Evolutionary conservation across 2,888 invertebrate species (phyloP), one percentile per base, ranked within the genome.

Genomic region (Tetragonula carbonaria): DNA sequence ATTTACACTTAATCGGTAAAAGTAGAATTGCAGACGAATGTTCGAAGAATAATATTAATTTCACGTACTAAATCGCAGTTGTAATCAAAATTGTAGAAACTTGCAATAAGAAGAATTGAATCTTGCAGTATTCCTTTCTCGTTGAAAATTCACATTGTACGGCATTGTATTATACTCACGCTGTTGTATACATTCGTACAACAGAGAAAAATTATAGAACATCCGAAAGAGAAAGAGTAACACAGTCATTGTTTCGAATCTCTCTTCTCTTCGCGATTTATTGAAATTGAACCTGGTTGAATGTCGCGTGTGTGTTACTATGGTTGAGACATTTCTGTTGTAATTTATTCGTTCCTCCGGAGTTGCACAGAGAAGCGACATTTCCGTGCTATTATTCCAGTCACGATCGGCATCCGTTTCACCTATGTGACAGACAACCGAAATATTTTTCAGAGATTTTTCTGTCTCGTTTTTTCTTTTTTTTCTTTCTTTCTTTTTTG

Each of bases 221-320:
- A 55, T 78, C n/a, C 38, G 38, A 28, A 28, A 28, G 0, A 51
- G 65, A 70, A 50, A 84, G 73, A 73, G 73, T 65, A 68, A 84
- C 18, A 62, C 80, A 57, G 84, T 63, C 72, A 51, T 70, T 57
- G 75, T 84, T 85, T 85, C 57, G 66, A 28, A 66, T 77, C 62
- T 57, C 59, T 82, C 57, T 45, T 51, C 51, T 38, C 33, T 13
- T 50, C 38, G 18, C 77, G 82, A 88, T 86, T 79, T 84, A 85
- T 82, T 79, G 88, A 88, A 86, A 88, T 88, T 72, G 80, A 68
- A 86, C 63, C 76, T 82, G 74, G 66, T 67, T 71, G 51, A 79
- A 67, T 71, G 50, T 70, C 13, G 5, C 28, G 33, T 21, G 55
- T 53, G 33, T 21, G 55, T 70, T 55, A 21, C 21, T 0, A 14